Evolutionary conservation across 2,888 invertebrate species (phyloP).

Genomic region (Scrobipalpa atriplicella): DNA sequence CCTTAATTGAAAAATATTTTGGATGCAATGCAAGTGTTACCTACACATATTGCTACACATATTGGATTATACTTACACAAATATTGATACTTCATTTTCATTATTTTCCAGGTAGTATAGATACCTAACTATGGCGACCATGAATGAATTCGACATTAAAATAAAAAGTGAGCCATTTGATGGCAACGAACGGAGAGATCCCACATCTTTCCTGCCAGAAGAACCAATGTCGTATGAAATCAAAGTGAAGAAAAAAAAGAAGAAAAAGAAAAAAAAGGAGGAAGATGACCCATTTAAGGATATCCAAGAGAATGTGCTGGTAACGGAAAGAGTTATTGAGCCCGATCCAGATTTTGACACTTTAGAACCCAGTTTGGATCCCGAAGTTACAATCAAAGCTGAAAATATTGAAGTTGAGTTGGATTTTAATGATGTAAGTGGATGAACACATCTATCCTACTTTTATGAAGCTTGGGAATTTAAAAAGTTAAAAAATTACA

Average conservation of each 20-base stretch:
- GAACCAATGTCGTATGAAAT: slow-evolving; percentile 74
- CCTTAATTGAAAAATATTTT: too few relatives aligned
- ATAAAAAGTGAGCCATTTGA: slow-evolving; percentile 38
- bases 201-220: slow-evolving; percentile 68
- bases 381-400: slow-evolving; percentile 72
- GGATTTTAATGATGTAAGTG: slow-evolving; percentile 75
- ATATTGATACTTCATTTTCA: too few relatives aligned
- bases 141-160: slow-evolving; percentile 29
- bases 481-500: too few relatives aligned
- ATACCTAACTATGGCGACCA: not conserved
- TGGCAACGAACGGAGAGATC: slow-evolving; percentile 57
- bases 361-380: slow-evolving; percentile 51
- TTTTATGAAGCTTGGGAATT: too few relatives aligned
- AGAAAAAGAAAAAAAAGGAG: slow-evolving; percentile 49
- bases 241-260: slow-evolving; percentile 72
- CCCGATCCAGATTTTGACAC: slow-evolving; percentile 30
- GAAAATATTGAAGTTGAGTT: slow-evolving; percentile 75
- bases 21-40: too few relatives aligned
- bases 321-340: slow-evolving; percentile 36
- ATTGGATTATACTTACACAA: too few relatives aligned
- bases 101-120: not conserved
- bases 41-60: too few relatives aligned
- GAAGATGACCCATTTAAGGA: slow-evolving; percentile 75
- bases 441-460: too few relatives aligned
- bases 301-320: slow-evolving; percentile 49